phyloP scores from a whole-genome alignment of 53 echinoderm and acorn worm species.

The Zoroaster sp. region DNA sequence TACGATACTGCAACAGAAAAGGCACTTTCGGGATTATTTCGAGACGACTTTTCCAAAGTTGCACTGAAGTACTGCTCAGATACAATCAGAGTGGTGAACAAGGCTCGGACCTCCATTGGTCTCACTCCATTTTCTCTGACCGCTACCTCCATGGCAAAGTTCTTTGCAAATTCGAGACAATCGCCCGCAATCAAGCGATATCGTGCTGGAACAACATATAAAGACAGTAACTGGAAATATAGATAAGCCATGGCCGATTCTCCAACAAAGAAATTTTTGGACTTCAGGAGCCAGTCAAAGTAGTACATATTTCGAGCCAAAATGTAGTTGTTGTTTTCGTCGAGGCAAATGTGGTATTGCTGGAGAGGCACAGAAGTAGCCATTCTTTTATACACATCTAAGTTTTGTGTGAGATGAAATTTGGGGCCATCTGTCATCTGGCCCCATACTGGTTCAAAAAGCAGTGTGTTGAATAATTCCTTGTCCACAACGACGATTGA shows the following conservation, averaged over 20 bases:
- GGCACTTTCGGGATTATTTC: neutral
- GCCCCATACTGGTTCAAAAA: slow-evolving; percentile 14
- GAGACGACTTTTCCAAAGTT: neutral
- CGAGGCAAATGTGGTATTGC: neutral
- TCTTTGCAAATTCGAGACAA: slow-evolving; percentile 4
- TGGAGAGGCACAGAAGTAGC: neutral
- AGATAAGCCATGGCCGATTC: slow-evolving; percentile 23
- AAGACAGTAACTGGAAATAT: neutral
- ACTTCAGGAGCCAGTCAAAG: slow-evolving; percentile 12
- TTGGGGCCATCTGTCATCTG: slow-evolving; percentile 26
- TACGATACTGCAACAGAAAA: neutral
- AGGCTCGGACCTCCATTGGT: neutral
- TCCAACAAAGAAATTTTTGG: slow-evolving; percentile 4
- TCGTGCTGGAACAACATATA: neutral
- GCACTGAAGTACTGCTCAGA: neutral
- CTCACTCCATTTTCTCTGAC: slow-evolving; percentile 6
- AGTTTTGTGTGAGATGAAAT: neutral
- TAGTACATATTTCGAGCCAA: slow-evolving; percentile 10
- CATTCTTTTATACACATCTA: neutral
- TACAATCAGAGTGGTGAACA: neutral
- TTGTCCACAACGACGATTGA: neutral
- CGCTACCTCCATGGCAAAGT: slow-evolving; percentile 11
- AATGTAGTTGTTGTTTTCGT: neutral
- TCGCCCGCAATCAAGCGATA: neutral
- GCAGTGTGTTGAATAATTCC: neutral